These are phyloP conservation scores for Glaucidium brasilianum DNA, from an alignment of 2,113 vertebrate genomes.

Conservation along the genomic window DNA sequence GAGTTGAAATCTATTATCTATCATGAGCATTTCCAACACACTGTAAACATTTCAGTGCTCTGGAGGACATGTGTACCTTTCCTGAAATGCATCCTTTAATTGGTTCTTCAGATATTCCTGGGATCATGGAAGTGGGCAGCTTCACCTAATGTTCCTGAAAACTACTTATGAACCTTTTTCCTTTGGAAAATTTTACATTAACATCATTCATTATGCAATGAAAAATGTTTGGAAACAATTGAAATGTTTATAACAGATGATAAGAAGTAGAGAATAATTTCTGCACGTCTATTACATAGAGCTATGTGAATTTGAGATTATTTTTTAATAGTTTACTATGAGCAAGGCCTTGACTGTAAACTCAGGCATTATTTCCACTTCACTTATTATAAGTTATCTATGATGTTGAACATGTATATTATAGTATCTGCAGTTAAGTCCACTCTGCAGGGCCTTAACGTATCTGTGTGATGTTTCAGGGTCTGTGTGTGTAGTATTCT, in stretches of 20 bases:
- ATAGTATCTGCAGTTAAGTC: background rate
- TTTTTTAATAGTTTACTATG: background rate
- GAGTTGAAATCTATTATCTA: background rate
- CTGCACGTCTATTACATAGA: background rate
- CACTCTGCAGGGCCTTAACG: background rate
- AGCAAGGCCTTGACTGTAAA: background rate
- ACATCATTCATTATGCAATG: background rate
- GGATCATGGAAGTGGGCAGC: background rate
- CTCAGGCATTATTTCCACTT: background rate
- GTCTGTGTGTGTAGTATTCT: background rate
- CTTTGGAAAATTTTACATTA: constrained; percentile 31
- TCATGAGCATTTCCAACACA: background rate
- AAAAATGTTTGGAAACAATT: constrained; percentile 31
- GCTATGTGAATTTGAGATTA: background rate
- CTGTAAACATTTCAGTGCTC: background rate
- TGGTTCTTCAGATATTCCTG: background rate
- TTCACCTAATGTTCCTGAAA: constrained; percentile 14
- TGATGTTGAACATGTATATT: background rate
- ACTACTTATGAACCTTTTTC: background rate
- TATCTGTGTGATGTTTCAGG: background rate
- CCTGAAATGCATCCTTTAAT: constrained; percentile 17
- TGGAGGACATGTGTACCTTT: constrained; percentile 15
- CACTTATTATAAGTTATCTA: background rate
- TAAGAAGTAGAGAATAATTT: background rate
- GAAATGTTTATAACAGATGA: constrained; percentile 18